These are phyloP conservation scores for Herminia tarsipennalis DNA, from an alignment of 2,888 invertebrate species.

Conservation along the genomic window DNA sequence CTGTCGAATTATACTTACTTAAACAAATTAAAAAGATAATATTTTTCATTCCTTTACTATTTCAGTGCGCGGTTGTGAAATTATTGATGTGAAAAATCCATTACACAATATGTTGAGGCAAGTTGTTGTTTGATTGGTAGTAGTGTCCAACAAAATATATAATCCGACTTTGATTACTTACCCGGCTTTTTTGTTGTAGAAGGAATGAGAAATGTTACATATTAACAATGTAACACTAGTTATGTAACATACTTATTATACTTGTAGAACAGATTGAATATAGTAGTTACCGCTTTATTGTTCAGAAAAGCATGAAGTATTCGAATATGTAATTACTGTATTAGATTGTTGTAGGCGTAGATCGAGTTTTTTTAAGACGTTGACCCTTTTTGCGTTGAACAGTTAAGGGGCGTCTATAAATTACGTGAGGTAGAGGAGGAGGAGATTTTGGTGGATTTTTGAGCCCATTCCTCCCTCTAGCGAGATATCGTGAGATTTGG, in stretches of 20 bases:
- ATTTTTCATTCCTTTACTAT: slow-evolving; percentile 74
- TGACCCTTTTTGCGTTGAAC: no score
- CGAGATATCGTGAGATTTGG: no score
- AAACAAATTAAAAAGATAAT: slow-evolving; percentile 42
- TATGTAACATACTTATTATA: slow-evolving; percentile 27
- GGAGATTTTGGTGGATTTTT: no score
- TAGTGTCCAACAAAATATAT: slow-evolving; percentile 42
- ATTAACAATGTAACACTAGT: slow-evolving; percentile 16
- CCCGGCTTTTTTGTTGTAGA: slow-evolving; percentile 50
- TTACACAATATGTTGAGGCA: slow-evolving; percentile 60
- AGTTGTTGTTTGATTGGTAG: slow-evolving; percentile 53
- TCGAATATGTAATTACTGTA: slow-evolving; percentile 22
- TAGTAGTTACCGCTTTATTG: slow-evolving; percentile 28
- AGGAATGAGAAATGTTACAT: slow-evolving; percentile 63
- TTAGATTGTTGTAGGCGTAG: slow-evolving; percentile 28
- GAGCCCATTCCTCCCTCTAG: no score
- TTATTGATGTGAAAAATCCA: slow-evolving; percentile 54
- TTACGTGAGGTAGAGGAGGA: no score
- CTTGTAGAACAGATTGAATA: slow-evolving; percentile 27
- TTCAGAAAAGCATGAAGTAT: slow-evolving; percentile 33
- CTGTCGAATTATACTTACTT: no score
- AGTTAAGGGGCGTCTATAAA: no score
- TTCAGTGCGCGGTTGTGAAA: slow-evolving; percentile 74
- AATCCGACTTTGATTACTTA: slow-evolving; percentile 21
- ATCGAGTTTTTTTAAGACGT: no score